Evolutionary conservation across 2,888 invertebrate species (phyloP), one percentile per base, ranked within the genome.

Genomic region (Apamea sordens): DNA sequence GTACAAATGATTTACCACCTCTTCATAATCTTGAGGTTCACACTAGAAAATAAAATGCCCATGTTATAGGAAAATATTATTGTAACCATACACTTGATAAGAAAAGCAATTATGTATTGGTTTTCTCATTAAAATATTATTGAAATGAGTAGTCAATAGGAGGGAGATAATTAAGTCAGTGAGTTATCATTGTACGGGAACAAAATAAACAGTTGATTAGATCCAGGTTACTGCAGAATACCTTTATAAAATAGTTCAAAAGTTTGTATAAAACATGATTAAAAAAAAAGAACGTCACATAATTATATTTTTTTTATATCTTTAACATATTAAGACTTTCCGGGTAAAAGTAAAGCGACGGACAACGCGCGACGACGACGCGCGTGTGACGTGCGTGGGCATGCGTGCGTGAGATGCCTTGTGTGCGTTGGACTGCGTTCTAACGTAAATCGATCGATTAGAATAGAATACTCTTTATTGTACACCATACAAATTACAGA

Each of bases 1-100:
- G 86, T 97, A 97, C 74, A 99, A 93, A 98, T 98, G 99, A 74
- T 97, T 96, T 21, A 99, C 97, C 0, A 98, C 98, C 84, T 97
- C 97, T 28, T 97, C 97, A 92, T 98, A 98, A 92, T 98, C 98
- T 73, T 97, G 96, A 0, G 98, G 97, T 93, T 99, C 98, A 63
- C 98, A 97, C 98, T 98, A 93, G 74, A 91, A 90, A 80, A 50
- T 15, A 74, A 59, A 67, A 41, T 24, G 1, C 0, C 1, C 24
- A 65, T 28, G 8, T 36, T n/a, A 56, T 56, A 56, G 56, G 56
- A 11, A n/a, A n/a, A 24, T 56, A 56, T 56, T 56, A 56, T 56
- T 24, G 24, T 56, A 24, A 56, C 24, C 10, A 8, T 53, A 53
- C 21, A 53, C 21, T 21, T 53, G 21, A 24, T 53, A 53, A 21